These are phyloP conservation scores for Pemphigus obesinymphae DNA, from an alignment of 1,140 invertebrate genomes.

Conservation along the genomic window DNA sequence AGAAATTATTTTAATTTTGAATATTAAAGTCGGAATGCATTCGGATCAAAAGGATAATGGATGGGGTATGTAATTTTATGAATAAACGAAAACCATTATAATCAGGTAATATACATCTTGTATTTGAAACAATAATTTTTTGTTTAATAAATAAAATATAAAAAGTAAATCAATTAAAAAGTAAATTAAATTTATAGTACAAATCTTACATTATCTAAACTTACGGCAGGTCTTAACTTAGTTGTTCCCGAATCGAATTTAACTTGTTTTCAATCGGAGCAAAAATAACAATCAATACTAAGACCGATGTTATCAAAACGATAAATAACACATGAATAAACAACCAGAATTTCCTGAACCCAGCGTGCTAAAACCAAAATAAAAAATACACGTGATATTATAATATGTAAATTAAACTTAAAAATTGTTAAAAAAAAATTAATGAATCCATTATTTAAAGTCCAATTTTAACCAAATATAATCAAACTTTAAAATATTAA, in stretches of 20 bases:
- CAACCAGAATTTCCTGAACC: conserved; percentile 67
- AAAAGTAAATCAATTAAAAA: conserved; percentile 31
- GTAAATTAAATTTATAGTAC: conserved; percentile 27
- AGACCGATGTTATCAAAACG: conserved; percentile 58
- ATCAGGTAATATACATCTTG: background rate
- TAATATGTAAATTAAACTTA: no score
- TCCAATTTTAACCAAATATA: no score
- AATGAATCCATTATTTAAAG: no score
- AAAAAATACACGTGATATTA: conserved; percentile 42
- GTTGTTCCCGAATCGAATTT: conserved; percentile 50
- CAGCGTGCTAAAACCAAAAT: conserved; percentile 65
- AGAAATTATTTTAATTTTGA: no score
- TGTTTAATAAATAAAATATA: conserved; percentile 37
- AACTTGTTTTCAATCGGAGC: conserved; percentile 61
- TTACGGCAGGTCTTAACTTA: background rate
- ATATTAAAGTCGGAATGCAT: no score
- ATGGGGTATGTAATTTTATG: no score
- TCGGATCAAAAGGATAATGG: no score
- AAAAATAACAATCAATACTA: conserved; percentile 67
- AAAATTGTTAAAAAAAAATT: no score
- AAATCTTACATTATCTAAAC: background rate
- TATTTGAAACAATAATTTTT: conserved; percentile 3
- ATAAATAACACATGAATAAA: conserved; percentile 68
- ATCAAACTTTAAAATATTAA: no score
- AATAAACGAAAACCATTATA: background rate